Conservation (phyloP, 2,113 vertebrate species). For the Phaetusa simplex region DNA sequence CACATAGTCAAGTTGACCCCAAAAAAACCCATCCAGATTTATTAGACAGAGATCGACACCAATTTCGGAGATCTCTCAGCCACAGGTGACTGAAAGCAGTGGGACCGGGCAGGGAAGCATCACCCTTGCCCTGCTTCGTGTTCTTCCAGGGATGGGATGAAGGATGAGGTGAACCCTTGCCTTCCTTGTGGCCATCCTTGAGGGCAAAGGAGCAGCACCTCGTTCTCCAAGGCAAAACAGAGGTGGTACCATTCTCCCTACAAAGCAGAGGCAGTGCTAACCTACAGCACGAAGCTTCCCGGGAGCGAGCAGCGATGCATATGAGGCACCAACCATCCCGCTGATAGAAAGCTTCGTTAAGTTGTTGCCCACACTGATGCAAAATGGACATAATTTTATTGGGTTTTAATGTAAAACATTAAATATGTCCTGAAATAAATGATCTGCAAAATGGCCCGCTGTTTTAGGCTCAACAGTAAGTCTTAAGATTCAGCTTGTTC, state of each 20-base stretch:
- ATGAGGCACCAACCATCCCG: background rate
- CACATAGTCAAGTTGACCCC: rapidly evolving
- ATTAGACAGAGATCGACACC: rapidly evolving
- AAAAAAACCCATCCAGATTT: background rate
- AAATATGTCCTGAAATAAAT: background rate
- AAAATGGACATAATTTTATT: background rate
- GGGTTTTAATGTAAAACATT: background rate
- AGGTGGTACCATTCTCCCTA: background rate
- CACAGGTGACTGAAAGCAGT: background rate
- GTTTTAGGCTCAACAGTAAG: background rate
- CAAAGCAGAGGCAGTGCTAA: too few relatives aligned
- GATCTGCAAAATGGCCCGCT: background rate
- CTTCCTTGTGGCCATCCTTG: rapidly evolving
- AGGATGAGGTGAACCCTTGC: background rate
- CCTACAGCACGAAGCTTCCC: rapidly evolving
- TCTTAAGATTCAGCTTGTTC: background rate
- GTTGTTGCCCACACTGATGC: rapidly evolving
- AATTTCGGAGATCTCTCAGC: background rate
- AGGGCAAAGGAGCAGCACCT: background rate
- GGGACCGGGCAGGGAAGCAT: background rate
- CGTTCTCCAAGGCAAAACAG: background rate
- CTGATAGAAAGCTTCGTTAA: background rate
- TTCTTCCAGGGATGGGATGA: background rate
- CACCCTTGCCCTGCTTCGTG: background rate
- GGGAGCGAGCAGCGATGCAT: rapidly evolving